These are phyloP conservation scores for Nothobranchius furzeri DNA, from an alignment of 2,113 vertebrate species.

Conservation along the genomic window DNA sequence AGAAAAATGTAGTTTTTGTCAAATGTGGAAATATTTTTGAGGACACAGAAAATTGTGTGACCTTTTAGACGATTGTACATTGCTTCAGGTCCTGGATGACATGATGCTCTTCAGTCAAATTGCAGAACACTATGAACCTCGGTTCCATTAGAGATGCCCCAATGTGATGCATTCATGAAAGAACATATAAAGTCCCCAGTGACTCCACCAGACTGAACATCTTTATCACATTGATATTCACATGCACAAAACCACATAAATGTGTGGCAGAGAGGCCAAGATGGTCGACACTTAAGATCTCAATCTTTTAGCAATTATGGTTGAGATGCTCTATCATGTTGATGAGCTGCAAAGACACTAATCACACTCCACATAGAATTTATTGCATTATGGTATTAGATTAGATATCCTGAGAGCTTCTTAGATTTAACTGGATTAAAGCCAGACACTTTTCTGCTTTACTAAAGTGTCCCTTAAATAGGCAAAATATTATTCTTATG, in stretches of 20 bases:
- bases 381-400: background rate
- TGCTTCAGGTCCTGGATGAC: slow-evolving; percentile 43
- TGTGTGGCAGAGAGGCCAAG: background rate
- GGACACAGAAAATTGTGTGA: background rate
- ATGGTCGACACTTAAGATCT: slow-evolving; percentile 8
- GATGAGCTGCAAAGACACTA: background rate
- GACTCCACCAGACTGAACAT: background rate
- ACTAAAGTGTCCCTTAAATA: slow-evolving; percentile 31
- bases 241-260: background rate
- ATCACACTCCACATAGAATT: background rate
- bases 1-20: background rate
- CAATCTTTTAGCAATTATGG: background rate
- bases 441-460: slow-evolving; percentile 33
- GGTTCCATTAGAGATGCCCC: slow-evolving; percentile 11
- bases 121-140: slow-evolving; percentile 31
- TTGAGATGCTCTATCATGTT: slow-evolving; percentile 6
- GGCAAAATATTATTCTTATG: slow-evolving; percentile 45
- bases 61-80: slow-evolving; percentile 50
- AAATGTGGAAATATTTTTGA: slow-evolving; percentile 29
- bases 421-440: slow-evolving; percentile 19
- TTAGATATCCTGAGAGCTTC: slow-evolving; percentile 23
- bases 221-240: background rate
- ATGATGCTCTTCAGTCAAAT: slow-evolving; percentile 16
- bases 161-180: slow-evolving; percentile 22
- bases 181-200: slow-evolving; percentile 1